A percentile compares a stretch with the other conserved stretches of the same genome.
phyloP scores from a whole-genome alignment of 2,797 vertebrate species.

The Arrhamphus sclerolepis region DNA sequence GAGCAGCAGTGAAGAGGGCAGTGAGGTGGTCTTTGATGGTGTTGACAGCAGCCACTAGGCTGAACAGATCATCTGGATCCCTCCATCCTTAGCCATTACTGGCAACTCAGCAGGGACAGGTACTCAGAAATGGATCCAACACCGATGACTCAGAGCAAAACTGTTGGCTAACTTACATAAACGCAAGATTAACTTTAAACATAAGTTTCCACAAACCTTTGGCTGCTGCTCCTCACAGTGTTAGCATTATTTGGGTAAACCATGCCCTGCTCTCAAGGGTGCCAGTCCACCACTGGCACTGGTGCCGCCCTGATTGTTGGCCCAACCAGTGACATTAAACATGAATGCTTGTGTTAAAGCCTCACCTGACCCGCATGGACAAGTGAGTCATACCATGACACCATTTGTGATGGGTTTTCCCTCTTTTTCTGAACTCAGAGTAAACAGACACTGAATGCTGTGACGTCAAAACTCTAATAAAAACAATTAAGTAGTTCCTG shows the following conservation, averaged over 20 bases:
- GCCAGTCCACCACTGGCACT: constrained; percentile 76
- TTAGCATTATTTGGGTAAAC: background rate
- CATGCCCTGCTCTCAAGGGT: constrained; percentile 61
- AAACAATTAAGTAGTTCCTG: constrained; percentile 43
- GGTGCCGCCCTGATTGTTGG: constrained; percentile 76
- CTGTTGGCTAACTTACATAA: background rate
- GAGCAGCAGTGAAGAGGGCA: constrained; percentile 44
- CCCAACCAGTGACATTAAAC: constrained; percentile 66
- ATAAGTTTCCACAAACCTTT: background rate
- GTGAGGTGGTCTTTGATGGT: constrained; percentile 66
- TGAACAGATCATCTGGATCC: constrained; percentile 63
- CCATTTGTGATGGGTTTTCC: constrained; percentile 31
- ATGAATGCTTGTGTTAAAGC: constrained; percentile 67
- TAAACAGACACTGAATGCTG: constrained; percentile 44
- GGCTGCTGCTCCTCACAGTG: background rate
- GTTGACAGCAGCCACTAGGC: constrained; percentile 58
- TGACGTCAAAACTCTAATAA: constrained; percentile 56
- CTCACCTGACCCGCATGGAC: constrained; percentile 54
- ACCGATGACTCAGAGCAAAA: background rate
- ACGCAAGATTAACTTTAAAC: background rate
- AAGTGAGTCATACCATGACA: constrained; percentile 60
- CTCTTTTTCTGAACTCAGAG: constrained; percentile 38
- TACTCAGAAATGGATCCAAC: constrained; percentile 29
- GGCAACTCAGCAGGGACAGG: constrained; percentile 74
- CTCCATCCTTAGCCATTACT: constrained; percentile 69